A percentile compares a stretch with the other conserved stretches of the same genome.
Evolutionary conservation across 2,888 invertebrate genomes (phyloP).

Genomic region (Chrysolina americana): DNA sequence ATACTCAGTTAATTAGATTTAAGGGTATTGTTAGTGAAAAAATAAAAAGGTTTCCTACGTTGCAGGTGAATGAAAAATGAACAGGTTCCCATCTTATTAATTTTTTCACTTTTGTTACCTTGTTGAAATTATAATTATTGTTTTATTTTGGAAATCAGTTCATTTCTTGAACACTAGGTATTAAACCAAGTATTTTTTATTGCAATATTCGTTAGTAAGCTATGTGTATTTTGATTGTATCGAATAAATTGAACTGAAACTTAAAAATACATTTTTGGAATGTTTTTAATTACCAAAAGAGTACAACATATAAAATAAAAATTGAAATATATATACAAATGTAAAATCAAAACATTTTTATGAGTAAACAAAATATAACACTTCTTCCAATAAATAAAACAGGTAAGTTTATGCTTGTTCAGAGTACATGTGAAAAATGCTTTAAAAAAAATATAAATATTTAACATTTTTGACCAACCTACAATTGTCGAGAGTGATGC

Average conservation of each 20-base stretch:
- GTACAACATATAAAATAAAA: conserved; percentile 31
- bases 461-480: no score
- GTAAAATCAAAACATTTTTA: conserved; percentile 8
- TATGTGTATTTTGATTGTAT: conserved; percentile 68
- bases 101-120: conserved; percentile 45
- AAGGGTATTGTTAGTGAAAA: conserved; percentile 38
- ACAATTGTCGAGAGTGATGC: background rate
- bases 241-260: conserved; percentile 62
- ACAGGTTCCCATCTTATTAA: conserved; percentile 25
- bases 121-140: conserved; percentile 45
- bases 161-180: conserved; percentile 33
- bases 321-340: conserved; percentile 29
- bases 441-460: background rate
- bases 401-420: background rate
- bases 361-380: conserved; percentile 8
- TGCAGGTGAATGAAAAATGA: conserved; percentile 24
- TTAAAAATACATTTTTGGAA: conserved; percentile 25
- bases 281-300: conserved; percentile 30
- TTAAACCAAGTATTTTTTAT: conserved; percentile 63
- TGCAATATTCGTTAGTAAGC: conserved; percentile 68
- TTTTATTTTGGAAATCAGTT: conserved; percentile 35
- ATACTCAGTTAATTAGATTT: conserved; percentile 62
- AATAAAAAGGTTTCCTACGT: conserved; percentile 32
- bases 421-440: background rate
- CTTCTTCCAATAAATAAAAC: conserved; percentile 5